Conservation (phyloP, 1,140 invertebrate species). For the Trachymyrmex cornetzi region DNA sequence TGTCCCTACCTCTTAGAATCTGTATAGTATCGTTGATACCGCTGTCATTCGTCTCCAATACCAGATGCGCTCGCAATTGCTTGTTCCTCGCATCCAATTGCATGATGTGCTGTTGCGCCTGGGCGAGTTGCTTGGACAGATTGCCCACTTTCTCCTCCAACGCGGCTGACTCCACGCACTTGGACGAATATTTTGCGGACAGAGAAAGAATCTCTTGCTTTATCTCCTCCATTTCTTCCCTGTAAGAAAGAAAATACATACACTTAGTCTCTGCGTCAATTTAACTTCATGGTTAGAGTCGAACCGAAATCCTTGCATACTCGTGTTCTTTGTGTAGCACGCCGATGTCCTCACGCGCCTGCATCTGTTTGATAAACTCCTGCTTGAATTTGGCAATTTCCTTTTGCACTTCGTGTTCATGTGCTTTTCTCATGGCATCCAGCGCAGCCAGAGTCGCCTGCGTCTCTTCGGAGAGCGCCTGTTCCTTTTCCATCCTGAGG, state of each 20-base stretch:
- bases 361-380: constrained; percentile 92
- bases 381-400: constrained; percentile 95
- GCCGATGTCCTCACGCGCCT: constrained; percentile 88
- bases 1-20: constrained; percentile 82
- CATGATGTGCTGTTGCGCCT: constrained; percentile 93
- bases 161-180: constrained; percentile 95
- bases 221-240: constrained; percentile 94
- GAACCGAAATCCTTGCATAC: constrained; percentile 81
- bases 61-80: constrained; percentile 91
- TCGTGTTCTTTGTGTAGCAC: constrained; percentile 88
- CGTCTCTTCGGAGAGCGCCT: constrained; percentile 95
- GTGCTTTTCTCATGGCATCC: constrained; percentile 97
- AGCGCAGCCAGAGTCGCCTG: constrained; percentile 93
- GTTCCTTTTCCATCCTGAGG: constrained; percentile 93
- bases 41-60: constrained; percentile 88
- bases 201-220: constrained; percentile 94
- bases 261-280: neutral
- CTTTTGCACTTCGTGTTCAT: constrained; percentile 95
- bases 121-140: constrained; percentile 92
- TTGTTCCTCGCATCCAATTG: constrained; percentile 93
- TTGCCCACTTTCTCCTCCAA: constrained; percentile 93
- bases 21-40: constrained; percentile 82
- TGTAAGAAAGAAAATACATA: constrained; percentile 76
- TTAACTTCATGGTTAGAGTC: neutral
- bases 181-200: constrained; percentile 96